These are phyloP conservation scores for Scelioninae gen. 1 DNA, from an alignment of 2,888 invertebrate genomes.

Conservation along the genomic window DNA sequence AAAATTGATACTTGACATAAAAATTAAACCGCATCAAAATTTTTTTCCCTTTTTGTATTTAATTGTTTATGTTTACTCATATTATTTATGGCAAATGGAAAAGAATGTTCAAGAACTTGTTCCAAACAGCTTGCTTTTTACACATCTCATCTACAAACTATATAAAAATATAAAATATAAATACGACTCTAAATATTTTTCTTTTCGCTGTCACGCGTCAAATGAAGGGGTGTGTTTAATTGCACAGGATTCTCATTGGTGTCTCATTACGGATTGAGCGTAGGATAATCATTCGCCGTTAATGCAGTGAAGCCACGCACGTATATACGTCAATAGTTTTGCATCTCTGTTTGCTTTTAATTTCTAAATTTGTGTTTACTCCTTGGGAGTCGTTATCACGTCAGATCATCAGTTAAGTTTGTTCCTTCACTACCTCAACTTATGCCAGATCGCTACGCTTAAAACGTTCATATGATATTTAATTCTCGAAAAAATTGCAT, in stretches of 20 bases:
- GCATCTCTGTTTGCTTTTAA: constrained; percentile 1
- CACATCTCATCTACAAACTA: constrained; percentile 78
- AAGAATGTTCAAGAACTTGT: constrained; percentile 45
- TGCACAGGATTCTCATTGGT: constrained; percentile 66
- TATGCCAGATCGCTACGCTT: constrained; percentile 33
- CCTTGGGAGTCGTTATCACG: constrained; percentile 16
- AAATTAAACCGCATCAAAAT: not conserved
- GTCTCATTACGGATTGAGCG: constrained; percentile 64
- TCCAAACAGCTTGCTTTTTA: constrained; percentile 51
- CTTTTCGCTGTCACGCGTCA: constrained; percentile 62
- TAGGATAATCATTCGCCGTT: constrained; percentile 45
- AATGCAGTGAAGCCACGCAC: constrained; percentile 52
- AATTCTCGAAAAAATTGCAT: constrained; percentile 46
- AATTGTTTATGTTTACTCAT: not conserved
- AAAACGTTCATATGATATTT: constrained; percentile 39
- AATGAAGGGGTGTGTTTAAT: constrained; percentile 58
- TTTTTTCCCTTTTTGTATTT: not conserved
- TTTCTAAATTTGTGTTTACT: constrained; percentile 27
- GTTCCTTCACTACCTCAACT: constrained; percentile 44
- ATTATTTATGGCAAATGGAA: not conserved
- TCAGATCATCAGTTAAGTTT: constrained; percentile 50
- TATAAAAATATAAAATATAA: constrained; percentile 83
- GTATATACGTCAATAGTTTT: constrained; percentile 14
- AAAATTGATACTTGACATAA: no score
- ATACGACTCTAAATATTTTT: constrained; percentile 73